Evolutionary conservation across 2,113 vertebrate species (phyloP).

Genomic region (Zosterops japonicus): DNA sequence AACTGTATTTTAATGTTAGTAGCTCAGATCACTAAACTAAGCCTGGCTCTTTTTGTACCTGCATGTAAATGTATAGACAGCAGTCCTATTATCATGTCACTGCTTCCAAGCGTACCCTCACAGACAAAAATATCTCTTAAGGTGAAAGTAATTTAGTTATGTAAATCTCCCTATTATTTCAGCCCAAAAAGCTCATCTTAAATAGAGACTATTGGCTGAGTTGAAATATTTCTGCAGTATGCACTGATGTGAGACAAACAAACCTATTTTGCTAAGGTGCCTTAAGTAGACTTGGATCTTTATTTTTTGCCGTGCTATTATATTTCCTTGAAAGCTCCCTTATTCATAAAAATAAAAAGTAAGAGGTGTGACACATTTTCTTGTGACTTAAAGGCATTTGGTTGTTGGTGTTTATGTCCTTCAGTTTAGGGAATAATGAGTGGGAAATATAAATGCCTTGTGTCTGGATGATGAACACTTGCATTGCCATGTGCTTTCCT

Average conservation of each 20-base stretch:
- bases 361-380: not conserved
- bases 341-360: not conserved
- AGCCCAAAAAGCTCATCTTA: slow-evolving; percentile 7
- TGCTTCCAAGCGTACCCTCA: slow-evolving; percentile 25
- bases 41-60: not conserved
- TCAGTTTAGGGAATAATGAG: not conserved
- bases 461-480: not conserved
- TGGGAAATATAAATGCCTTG: not conserved
- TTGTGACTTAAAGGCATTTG: not conserved
- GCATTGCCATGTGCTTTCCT: not conserved
- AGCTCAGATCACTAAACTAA: not conserved
- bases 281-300: slow-evolving; percentile 22
- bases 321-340: slow-evolving; percentile 38
- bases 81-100: not conserved
- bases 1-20: not conserved
- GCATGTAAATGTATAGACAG: not conserved
- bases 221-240: slow-evolving; percentile 22
- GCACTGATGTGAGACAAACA: not conserved
- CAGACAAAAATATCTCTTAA: slow-evolving; percentile 46
- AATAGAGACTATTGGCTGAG: slow-evolving; percentile 34
- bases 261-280: slow-evolving; percentile 22
- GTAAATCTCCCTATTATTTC: slow-evolving; percentile 48
- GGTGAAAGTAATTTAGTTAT: slow-evolving; percentile 51
- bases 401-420: not conserved
- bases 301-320: slow-evolving; percentile 42